Evolutionary conservation across 2,797 vertebrate species (phyloP), one percentile per base, ranked within the genome.

Genomic region (Manis crassicaudata): DNA sequence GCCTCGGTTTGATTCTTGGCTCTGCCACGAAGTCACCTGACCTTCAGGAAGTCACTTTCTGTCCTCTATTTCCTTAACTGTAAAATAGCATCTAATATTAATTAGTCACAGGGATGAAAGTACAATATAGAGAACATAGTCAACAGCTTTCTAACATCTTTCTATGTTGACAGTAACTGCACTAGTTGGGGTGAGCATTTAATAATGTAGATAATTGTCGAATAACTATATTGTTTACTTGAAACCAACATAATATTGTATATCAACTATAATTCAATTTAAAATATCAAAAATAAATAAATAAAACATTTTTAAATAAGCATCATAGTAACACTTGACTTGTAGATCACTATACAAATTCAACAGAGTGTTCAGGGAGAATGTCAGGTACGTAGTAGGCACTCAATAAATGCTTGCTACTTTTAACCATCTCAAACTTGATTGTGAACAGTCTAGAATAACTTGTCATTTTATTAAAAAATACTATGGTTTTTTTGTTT

Each of bases 401-500:
- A 84, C 35, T n/a, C 29, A 65, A 35, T 82, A 86, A 83, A 68
- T 40, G 32, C 52, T 77, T 68, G 43, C 65, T 85, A n/a, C 43
- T 68, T 85, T 81, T 70, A 90, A 83, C 21, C n/a, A 54, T 62
- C 63, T 85, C 90, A 58, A 68, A 58, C 20, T 67, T n/a, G n/a
- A 58, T 75, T 68, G 11, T 85, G 62, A 81, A 63, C 8, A 54
- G 10, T 73, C 40, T 90, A 17, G 16, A 81, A 84, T 62, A 82
- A 82, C 32, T 25, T 13, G 17, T 37, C 65, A n/a, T 75, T 91
- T 94, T 80, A 89, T 56, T 88, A 13, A 93, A 65, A 94, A 63
- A 10, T n/a, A 88, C 75, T 62, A n/a, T 11, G 29, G 29, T 88
- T 92, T 63, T 63, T 79, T 88, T 88, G 40, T 68, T 75, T 77